These are phyloP conservation scores for Allophyes oxyacanthae DNA, from an alignment of 2,888 invertebrate genomes.

Conservation along the genomic window DNA sequence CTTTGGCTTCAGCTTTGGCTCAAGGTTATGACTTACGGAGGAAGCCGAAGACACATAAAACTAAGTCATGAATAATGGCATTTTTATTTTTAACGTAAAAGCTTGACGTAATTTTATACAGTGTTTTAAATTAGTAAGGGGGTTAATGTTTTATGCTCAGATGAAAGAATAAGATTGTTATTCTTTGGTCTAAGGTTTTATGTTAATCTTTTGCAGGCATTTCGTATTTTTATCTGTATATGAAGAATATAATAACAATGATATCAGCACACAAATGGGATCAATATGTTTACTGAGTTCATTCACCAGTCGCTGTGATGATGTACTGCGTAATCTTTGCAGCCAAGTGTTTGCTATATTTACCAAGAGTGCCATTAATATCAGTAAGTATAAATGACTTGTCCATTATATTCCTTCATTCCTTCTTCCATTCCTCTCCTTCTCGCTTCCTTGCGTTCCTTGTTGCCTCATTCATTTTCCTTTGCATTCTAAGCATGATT, in stretches of 20 bases:
- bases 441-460: background rate
- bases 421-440: no score
- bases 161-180: no score
- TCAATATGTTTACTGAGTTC: conserved; percentile 91
- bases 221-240: conserved; percentile 91
- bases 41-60: no score
- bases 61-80: no score
- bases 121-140: no score
- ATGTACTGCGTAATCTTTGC: conserved; percentile 92
- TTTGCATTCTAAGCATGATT: no score
- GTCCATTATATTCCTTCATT: no score
- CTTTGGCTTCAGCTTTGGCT: no score
- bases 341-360: conserved; percentile 93
- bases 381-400: conserved; percentile 74
- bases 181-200: background rate
- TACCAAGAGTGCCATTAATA: conserved; percentile 82
- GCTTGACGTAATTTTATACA: no score
- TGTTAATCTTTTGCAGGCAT: conserved; percentile 72
- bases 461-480: background rate
- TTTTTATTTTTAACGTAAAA: no score
- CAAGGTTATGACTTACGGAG: no score
- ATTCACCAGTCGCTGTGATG: conserved; percentile 92
- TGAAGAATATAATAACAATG: conserved; percentile 89
- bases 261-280: conserved; percentile 88
- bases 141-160: no score